These are phyloP conservation scores for Erynnis tages DNA, from an alignment of 2,888 invertebrate species.

Conservation along the genomic window DNA sequence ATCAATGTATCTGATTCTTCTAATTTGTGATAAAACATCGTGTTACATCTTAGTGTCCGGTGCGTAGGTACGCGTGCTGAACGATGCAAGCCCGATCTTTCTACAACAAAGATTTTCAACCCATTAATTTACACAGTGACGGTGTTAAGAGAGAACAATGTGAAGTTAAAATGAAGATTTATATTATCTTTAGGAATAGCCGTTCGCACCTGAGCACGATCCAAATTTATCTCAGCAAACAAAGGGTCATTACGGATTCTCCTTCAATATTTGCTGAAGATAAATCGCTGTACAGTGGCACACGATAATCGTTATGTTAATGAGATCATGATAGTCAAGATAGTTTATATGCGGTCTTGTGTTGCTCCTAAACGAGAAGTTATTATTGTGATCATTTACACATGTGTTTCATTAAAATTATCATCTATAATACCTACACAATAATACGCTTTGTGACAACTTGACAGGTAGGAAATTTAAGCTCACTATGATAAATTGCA, in stretches of 20 bases:
- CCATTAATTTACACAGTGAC: conserved; percentile 12
- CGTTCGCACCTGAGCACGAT: conserved; percentile 49
- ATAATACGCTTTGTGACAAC: conserved; percentile 3
- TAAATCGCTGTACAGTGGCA: conserved; percentile 65
- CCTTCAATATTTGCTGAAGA: conserved; percentile 71
- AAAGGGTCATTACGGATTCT: conserved; percentile 65
- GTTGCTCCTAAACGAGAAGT: conserved; percentile 11
- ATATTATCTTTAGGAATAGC: conserved; percentile 43
- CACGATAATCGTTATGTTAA: conserved; percentile 44
- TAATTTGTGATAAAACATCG: conserved; percentile 1
- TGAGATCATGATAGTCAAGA: conserved; percentile 37
- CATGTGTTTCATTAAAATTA: conserved; percentile 5
- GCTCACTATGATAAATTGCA: conserved; percentile 1
- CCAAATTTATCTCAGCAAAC: conserved; percentile 69
- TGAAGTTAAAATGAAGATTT: conserved; percentile 38
- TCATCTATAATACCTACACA: conserved; percentile 13
- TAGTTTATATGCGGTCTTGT: conserved; percentile 14
- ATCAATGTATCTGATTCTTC: not conserved
- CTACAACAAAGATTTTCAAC: conserved; percentile 11
- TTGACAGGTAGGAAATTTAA: conserved; percentile 21
- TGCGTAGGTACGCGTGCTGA: not conserved
- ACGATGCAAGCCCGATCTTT: conserved; percentile 8
- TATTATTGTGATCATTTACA: conserved; percentile 13
- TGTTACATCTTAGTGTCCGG: not conserved
- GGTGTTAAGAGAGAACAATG: conserved; percentile 18